phyloP scores from a whole-genome alignment of 2,888 invertebrate species.

The Rhogogaster chlorosoma region DNA sequence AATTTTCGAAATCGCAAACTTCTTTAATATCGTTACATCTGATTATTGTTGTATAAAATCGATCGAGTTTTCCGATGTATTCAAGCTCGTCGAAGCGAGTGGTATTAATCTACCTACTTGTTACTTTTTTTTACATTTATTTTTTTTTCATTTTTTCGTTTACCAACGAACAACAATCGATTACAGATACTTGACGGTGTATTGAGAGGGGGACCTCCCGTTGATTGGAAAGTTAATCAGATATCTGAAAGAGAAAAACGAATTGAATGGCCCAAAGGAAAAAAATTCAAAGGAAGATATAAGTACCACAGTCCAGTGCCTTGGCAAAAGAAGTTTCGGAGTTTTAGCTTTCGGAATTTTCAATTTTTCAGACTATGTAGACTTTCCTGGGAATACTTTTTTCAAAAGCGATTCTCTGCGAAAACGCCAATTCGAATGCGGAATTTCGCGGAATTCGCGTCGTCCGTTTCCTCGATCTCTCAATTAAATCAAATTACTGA shows the following conservation, averaged over 20 bases:
- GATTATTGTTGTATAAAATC: not conserved
- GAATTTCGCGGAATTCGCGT: not conserved
- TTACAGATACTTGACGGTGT: not conserved
- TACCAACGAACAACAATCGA: not conserved
- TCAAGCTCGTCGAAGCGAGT: not conserved
- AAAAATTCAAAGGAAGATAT: not conserved
- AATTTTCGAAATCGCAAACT: not conserved
- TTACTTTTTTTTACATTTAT: not conserved
- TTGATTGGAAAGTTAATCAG: constrained; percentile 16
- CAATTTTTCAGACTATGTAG: too few species aligned
- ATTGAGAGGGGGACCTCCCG: not conserved
- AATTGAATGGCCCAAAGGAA: not conserved
- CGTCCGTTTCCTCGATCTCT: not conserved
- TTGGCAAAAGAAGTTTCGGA: too few species aligned
- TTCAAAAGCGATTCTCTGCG: not conserved
- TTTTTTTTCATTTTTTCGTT: not conserved
- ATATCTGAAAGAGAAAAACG: not conserved
- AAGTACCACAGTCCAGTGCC: not conserved
- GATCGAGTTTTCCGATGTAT: not conserved
- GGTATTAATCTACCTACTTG: not conserved
- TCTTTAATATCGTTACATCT: not conserved
- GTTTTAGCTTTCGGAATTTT: too few species aligned
- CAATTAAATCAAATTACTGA: not conserved
- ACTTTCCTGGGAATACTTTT: too few species aligned
- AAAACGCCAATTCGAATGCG: not conserved